Evolutionary conservation across 2,113 vertebrate species (phyloP), one percentile per base, ranked within the genome.

Genomic region (Perognathus longimembris): DNA sequence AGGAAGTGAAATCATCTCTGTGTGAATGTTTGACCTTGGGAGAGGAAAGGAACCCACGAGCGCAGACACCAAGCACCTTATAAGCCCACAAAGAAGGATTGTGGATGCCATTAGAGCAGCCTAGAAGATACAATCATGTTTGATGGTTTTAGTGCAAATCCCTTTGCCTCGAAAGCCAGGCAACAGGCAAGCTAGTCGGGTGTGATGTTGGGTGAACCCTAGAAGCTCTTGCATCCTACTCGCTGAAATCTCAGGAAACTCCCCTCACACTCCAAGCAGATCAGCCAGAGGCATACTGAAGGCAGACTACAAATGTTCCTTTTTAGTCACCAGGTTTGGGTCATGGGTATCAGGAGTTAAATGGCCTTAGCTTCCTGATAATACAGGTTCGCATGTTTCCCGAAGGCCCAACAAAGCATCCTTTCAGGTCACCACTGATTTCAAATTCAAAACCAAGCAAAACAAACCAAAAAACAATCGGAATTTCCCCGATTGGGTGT

Each of bases 401-500:
- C 79, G 97, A 97, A 96, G 97, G 96, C 96, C 96, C 95, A 97
- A 97, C 70, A 93, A 96, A 90, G 96, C 97, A 98, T 98, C 98
- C 97, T 98, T 98, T 98, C 97, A 96, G 97, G 94, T 97, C 96
- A 97, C 82, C 97, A 74, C 90, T 78, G 86, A 95, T 96, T 95
- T 95, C 15, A 75, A 93, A 92, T 90, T 54, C 50, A 54, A 54
- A 54, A 12, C 50, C 15, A 54, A 54, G 50, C 50, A 42, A 91
- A 88, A 88, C 38, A 80, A 79, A 88, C 73, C 57, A 54, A 92
- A 85, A 96, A 83, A 92, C 57, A 90, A 87, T 89, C 97, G 97
- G 96, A 95, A 97, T 97, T 98, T 98, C 97, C 97, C 95, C 91
- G 50, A 97, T 97, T 97, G 97, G 97, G 96, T 96, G 97, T 98